Evolutionary conservation across 37 sponge, comb jelly and placozoan species (phyloP), one percentile per base, ranked within the genome.

Genomic region (Axinella damicornis): DNA sequence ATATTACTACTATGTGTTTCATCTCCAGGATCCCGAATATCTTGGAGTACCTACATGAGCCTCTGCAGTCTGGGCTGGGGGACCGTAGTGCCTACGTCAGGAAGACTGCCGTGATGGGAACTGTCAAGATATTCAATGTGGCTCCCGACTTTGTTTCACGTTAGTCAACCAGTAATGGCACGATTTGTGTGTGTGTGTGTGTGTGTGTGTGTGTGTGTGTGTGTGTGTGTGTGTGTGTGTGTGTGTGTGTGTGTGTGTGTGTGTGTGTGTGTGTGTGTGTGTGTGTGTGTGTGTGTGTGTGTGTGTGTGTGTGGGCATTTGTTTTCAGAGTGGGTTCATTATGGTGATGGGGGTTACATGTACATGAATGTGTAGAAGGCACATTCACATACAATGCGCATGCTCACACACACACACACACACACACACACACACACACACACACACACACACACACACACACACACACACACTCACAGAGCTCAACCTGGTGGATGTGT

Each of bases 71-170:
- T 35, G 99, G 96, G 20, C 83, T 99, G 30, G 82, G 78, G 55
- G 99, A 99, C 73, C 79, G 85, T 38, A 94, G 92, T 64, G 72
- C 87, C 14, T 99, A 99, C 80, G 99, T 99, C 19, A 85, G 99
- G 56, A 88, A 90, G 78, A 93, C 92, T 35, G 96, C 97, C 21
- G 90, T 99, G n/a, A 78, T 95, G 86, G 98, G 99, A 19, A 86
- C 91, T 67, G 87, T 95, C 56, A 99, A 97, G 57, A 36, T 99
- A 34, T 95, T 75, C 80, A 87, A 95, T 32, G 31, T 91, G 19
- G 83, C 91, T 32, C 98, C 96, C 20, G 79, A 90, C 19, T 53
- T 97, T 65, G 61, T 97, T 15, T 39, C 69, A 74, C 89, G 97
- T 96, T n/a, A n/a, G 27, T 27, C 63, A 28, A 27, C 37, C 35